These are phyloP conservation scores for Perognathus longimembris DNA, from an alignment of 2,113 vertebrate genomes.

Conservation along the genomic window DNA sequence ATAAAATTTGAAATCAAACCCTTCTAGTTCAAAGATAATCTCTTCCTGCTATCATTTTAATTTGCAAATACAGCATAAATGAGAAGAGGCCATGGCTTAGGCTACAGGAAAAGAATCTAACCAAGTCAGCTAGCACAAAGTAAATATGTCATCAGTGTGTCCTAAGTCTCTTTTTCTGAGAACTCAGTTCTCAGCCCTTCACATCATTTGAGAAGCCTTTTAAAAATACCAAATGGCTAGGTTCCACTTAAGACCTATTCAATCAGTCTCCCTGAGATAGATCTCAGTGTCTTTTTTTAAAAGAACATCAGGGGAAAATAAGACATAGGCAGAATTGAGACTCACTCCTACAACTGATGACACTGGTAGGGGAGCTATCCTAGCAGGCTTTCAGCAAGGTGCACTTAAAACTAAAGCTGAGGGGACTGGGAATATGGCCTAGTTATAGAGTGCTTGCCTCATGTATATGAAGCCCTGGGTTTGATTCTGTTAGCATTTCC, in stretches of 20 bases:
- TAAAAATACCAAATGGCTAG: background rate
- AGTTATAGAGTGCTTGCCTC: too few relatives aligned
- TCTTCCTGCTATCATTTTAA: background rate
- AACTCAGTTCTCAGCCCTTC: background rate
- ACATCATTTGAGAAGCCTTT: background rate
- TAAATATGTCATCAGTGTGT: background rate
- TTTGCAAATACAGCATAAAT: background rate
- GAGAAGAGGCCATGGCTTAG: background rate
- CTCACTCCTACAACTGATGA: background rate
- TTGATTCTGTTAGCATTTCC: too few relatives aligned
- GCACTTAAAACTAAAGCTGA: background rate
- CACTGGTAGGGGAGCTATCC: background rate
- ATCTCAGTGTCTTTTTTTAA: background rate
- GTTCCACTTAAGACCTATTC: background rate
- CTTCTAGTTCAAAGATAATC: background rate
- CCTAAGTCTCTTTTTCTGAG: background rate
- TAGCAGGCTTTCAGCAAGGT: background rate
- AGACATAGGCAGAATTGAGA: background rate
- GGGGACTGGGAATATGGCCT: too few relatives aligned
- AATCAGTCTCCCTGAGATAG: background rate
- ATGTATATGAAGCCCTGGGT: too few relatives aligned
- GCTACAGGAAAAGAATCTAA: background rate
- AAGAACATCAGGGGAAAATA: background rate
- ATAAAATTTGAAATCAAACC: slow-evolving; percentile 40
- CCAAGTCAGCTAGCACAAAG: background rate